Evolutionary conservation across 2,888 invertebrate species (phyloP), one percentile per base, ranked within the genome.

Genomic region (Norana najaformis): DNA sequence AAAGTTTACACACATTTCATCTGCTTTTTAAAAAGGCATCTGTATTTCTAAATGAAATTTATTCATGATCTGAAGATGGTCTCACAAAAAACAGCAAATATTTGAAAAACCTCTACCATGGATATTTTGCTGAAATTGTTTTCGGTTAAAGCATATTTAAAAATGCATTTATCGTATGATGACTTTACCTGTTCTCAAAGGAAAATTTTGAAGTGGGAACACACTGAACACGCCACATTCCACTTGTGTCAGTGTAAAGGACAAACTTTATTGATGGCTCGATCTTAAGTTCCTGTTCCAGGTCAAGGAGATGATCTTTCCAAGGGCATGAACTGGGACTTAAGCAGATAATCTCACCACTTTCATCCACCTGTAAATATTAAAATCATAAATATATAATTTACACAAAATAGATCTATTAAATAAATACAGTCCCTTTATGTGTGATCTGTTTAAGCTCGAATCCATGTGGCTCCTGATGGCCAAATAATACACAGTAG

Each of bases 301-400:
- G 94, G 88, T 96, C 96, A 93, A 96, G 96, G 89, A 99, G 95
- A 95, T 99, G 98, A 90, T 97, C 97, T 93, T 97, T 97, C 98
- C 98, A 99, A 0, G 99, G 98, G 93, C 97, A 97, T 8, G 96
- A 95, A 90, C 96, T 96, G 82, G 93, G 90, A 0, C 94, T 94
- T 20, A 99, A 95, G 92, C 96, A 95, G 0, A 99, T 95, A 89
- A 99, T 97, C 95, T 97, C 96, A 0, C 98, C 98, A 90, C 97
- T 97, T 23, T 96, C 93, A 94, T 98, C 96, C 0, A 97, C 95
- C 93, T 96, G 69, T 8, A 30, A n/a, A 69, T n/a, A 11, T 69
- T 69, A n/a, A 69, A 69, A n/a, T 69, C 69, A 69, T 30, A 69
- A 69, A n/a, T 47, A 23, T 23, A 47, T n/a, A n/a, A n/a, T 47